Base-by-base conservation (phyloP, 2,113 vertebrate species). In the Thalassoma bifasciatum region DNA sequence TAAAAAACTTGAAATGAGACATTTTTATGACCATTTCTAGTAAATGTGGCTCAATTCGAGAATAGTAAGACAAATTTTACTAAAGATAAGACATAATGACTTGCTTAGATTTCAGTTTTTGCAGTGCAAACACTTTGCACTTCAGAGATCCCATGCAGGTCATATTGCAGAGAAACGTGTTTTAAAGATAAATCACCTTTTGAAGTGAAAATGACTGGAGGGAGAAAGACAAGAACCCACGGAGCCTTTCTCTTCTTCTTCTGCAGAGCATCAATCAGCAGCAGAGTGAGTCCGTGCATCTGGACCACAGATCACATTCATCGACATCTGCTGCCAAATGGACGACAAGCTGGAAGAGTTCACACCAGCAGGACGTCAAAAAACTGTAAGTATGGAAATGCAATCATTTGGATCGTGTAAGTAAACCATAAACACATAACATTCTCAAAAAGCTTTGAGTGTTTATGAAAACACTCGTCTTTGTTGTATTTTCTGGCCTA, bases 261-360 rank as follows among this genome's bases (percentile, higher is more conserved):
- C 69, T 75, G 49, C 60, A 21, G 47, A 59, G 34, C 62, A 83
- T 77, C 80, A 49, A 78, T 85, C 77, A 86, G 57, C 71, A 24
- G 26, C 61, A 71, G 68, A 81, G 46, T 19, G 30, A 68, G 34
- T 22, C 36, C 6, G 30, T 52, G 68, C 71, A 81, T 84, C 85
- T 84, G 85, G 75, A 67, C 38, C 37, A 46, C 69, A 88, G 83
- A 72, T 23, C 66, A 50, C 37, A 64, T 68, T 68, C 67, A 61
- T 61, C 17, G n/a, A 44, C 47, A 10, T 16, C 26, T 71, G 47
- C 10, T 58, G 69, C 54, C 74, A 72, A 58, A 11, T 23, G 26
- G 52, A n/a, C 44, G 36, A 62, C 23, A 46, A n/a, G 22, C 34
- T 16, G 5, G 26, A 24, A 52, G 51, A 66, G 26, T 53, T 58